These are phyloP conservation scores for Paguma larvata DNA, from an alignment of 2,797 vertebrate species.

Conservation along the genomic window DNA sequence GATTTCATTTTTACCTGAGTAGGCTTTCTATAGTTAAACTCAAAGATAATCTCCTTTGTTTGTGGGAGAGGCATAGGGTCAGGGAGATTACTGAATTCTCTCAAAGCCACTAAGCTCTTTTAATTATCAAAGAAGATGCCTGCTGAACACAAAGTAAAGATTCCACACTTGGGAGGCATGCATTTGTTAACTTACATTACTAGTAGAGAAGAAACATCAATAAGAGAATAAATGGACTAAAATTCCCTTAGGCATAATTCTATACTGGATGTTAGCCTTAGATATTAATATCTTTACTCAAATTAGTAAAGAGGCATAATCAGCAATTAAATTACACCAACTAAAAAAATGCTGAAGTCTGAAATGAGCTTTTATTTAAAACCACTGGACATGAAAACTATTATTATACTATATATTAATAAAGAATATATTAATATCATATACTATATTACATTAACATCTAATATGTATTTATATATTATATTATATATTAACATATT, in stretches of 20 bases:
- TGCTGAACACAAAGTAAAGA: slow-evolving; percentile 52
- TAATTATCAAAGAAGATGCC: slow-evolving; percentile 47
- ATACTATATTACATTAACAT: too few species aligned
- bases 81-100: slow-evolving; percentile 63
- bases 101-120: slow-evolving; percentile 51
- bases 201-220: neutral
- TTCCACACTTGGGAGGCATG: neutral
- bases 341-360: slow-evolving; percentile 2
- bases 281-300: neutral
- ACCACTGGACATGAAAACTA: slow-evolving; percentile 12
- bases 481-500: too few species aligned
- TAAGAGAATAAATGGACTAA: neutral
- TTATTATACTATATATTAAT: neutral
- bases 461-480: too few species aligned
- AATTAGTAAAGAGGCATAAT: neutral
- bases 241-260: neutral
- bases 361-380: slow-evolving; percentile 28
- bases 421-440: too few species aligned
- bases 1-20: slow-evolving; percentile 41
- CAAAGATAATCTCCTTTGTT: slow-evolving; percentile 66
- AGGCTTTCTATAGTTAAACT: slow-evolving; percentile 39
- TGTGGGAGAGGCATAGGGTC: neutral
- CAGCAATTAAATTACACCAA: slow-evolving; percentile 24
- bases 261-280: neutral
- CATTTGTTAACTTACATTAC: neutral